Evolutionary conservation across 2,888 invertebrate species (phyloP), one percentile per base, ranked within the genome.

Genomic region (Noctua janthe): DNA sequence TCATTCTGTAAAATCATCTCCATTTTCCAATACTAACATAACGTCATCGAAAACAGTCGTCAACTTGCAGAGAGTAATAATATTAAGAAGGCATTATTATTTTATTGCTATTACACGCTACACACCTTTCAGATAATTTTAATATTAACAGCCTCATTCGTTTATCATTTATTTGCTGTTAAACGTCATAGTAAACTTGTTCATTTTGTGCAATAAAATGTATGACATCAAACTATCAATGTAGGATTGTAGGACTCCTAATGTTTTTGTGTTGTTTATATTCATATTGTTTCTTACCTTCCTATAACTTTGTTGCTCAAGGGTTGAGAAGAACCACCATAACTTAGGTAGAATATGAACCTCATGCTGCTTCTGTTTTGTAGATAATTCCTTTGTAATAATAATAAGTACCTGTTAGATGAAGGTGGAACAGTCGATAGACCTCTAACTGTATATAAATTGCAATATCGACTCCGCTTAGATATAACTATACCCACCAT

Each of bases 401-500:
- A 15, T 15, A 29, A 29, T 29, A 62, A 62, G 15, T 29, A 15
- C 29, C 29, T 7, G 62, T 59, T 11, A 59, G 13, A 17, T 29
- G 29, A 29, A 2, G 15, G 62, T 29, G 15, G 62, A 62, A 62
- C 29, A 62, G 29, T 29, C 35, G 35, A 20, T 66, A 20, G 20
- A 66, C 15, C 15, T 62, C 29, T 62, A 29, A 62, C 35, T 20
- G 35, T n/a, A n/a, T 69, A 69, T 47, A 47, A 47, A 69, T 69
- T 49, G 47, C 15, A 71, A 70, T 20, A 81, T 71, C 2, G 3
- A 64, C 29, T 71, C 29, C 15, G 10, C 8, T 29, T 62, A 51
- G 20, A 67, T 13, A n/a, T 15, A 73, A 47, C 13, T 78, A 51
- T 71, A 51, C 54, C 70, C 56, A n/a, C 43, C n/a, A 47, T 49